Percentiles rank a stretch among this genome's conserved stretches.
Conservation (phyloP, 2,113 vertebrate genomes). For the human (Homo sapiens) region GRCh38 chr1:206436501-206437000, state of each 20-base stretch:
- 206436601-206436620: background rate
- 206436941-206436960: constrained; percentile 14
- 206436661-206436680: background rate
- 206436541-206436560: background rate
- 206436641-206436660: background rate
- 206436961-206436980: constrained; percentile 96
- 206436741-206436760: background rate
- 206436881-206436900: background rate
- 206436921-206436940: background rate
- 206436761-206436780: background rate
- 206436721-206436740: background rate
- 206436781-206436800: background rate
- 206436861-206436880: background rate
- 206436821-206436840: background rate
- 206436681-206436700: background rate
- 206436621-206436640: background rate
- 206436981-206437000: constrained; percentile 98
- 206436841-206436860: background rate
- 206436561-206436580: background rate
- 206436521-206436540: background rate
- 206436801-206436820: background rate
- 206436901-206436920: background rate
- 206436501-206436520: background rate
- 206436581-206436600: too few species aligned
- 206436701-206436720: background rate